A percentile compares a stretch with the other conserved stretches of the same genome.
Conservation (phyloP, 2,888 invertebrate species). For the Phyllotreta striolata region DNA sequence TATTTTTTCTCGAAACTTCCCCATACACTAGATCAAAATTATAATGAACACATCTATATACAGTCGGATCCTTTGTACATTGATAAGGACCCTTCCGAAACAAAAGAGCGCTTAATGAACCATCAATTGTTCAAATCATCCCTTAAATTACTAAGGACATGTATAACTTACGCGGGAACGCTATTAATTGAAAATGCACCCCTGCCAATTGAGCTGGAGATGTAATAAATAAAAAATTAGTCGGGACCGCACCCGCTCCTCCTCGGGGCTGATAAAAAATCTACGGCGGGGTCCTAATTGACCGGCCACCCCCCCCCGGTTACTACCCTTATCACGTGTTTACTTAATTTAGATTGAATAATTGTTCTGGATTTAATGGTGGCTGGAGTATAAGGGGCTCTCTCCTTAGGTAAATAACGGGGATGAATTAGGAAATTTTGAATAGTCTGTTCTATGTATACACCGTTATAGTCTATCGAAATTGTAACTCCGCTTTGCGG, state of each 20-base stretch:
- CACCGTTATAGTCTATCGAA: too few species aligned
- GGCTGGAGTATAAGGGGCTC: not conserved
- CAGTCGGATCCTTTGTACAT: too few species aligned
- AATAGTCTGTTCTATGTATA: not conserved
- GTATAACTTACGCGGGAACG: constrained; percentile 20
- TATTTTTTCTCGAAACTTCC: too few species aligned
- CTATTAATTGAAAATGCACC: constrained; percentile 31
- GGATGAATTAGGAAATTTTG: constrained; percentile 10
- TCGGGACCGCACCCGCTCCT: constrained; percentile 10
- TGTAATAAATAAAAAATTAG: constrained; percentile 31
- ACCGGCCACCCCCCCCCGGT: not conserved
- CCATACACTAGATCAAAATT: too few species aligned
- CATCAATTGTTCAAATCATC: constrained; percentile 23
- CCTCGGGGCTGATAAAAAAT: constrained; percentile 21
- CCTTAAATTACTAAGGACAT: constrained; percentile 26
- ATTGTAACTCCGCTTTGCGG: too few species aligned
- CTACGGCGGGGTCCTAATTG: constrained; percentile 23
- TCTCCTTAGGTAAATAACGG: constrained; percentile 10
- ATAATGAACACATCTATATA: too few species aligned
- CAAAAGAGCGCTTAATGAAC: constrained; percentile 21
- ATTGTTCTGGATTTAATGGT: constrained; percentile 6
- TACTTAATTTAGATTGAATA: constrained; percentile 27
- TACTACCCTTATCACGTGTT: constrained; percentile 25
- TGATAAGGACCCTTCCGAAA: constrained; percentile 16
- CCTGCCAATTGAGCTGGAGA: constrained; percentile 21